Evolutionary conservation across 2,888 invertebrate species (phyloP), one percentile per base, ranked within the genome.

Genomic region (Tridacna gigas): DNA sequence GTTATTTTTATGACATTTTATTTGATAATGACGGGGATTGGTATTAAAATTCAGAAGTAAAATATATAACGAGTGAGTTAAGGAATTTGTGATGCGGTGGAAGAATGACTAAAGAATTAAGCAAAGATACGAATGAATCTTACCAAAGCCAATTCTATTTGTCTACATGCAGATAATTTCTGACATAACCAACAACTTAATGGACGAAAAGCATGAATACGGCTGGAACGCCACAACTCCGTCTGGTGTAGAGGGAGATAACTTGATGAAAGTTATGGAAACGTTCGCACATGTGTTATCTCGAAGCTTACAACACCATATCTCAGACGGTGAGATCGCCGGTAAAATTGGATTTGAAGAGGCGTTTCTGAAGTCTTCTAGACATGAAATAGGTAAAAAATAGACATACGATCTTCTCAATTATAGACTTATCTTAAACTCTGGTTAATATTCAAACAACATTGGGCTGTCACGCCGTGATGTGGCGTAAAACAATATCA

Each of bases 211-310:
- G 71, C 93, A 95, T 82, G 92, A 91, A 13, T 86, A 83, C 0
- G 94, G 92, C 0, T 95, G 95, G 95, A 91, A 91, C 74, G 92
- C 91, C 26, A 94, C 94, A 1, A 87, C 86, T 22, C 95, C 94
- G 0, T 90, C 90, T 0, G 95, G 94, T 4, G 90, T 90, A 22
- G 94, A 94, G 84, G 94, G 93, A 0, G 93, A 94, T 78, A 90
- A 91, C 65, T 88, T 95, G 12, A 87, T 94, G 83, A 81, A 88
- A 60, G 91, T 92, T 5, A 89, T 94, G 87, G 90, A 92, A 48
- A 84, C 89, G 18, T 92, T 94, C 80, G 90, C 92, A 9, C 88
- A 91, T 69, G 91, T 92, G 60, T 86, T 92, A 18, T 89, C 91
- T 20, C 86, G 89, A 48, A 92, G 91, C 77, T 83, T 93, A 65